Percentiles rank a stretch among this genome's conserved stretches.
phyloP scores from a whole-genome alignment of 2,113 vertebrate species.

The Megaceryle maxima region DNA sequence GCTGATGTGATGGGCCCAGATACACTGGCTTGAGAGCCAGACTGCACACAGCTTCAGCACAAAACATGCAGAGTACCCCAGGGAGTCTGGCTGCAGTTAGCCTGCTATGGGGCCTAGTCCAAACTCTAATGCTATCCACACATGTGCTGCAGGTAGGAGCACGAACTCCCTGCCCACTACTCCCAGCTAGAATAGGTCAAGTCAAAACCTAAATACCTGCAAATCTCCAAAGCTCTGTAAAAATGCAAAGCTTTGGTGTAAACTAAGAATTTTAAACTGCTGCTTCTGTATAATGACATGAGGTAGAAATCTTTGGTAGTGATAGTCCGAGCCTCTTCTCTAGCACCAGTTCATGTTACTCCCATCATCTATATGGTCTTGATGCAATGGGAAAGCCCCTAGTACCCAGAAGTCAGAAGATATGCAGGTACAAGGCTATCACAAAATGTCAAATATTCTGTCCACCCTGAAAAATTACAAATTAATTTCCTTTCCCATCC shows the following conservation, averaged over 20 bases:
- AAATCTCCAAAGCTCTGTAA: neutral
- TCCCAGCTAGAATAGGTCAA: neutral
- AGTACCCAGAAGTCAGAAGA: neutral
- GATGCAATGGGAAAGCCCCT: neutral
- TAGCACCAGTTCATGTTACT: neutral
- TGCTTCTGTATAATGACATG: neutral
- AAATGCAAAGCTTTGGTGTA: neutral
- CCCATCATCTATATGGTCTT: neutral
- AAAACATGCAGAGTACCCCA: constrained; percentile 47
- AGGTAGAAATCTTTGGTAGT: neutral
- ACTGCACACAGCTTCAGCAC: constrained; percentile 12
- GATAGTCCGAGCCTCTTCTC: neutral
- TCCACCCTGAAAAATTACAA: neutral
- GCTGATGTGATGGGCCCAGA: neutral
- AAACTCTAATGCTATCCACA: constrained; percentile 53
- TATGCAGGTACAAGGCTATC: neutral
- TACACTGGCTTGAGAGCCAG: neutral
- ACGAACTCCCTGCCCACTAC: neutral
- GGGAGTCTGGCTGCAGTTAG: constrained; percentile 47
- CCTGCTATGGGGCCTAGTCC: neutral
- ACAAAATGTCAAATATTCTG: neutral
- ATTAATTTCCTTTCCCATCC: neutral
- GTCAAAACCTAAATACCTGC: neutral
- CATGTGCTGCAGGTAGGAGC: neutral
- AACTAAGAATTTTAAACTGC: neutral